Percentiles rank a stretch among this genome's conserved stretches.
Conservation (phyloP, 1,140 invertebrate species). For the Zaprionus davidi region DNA sequence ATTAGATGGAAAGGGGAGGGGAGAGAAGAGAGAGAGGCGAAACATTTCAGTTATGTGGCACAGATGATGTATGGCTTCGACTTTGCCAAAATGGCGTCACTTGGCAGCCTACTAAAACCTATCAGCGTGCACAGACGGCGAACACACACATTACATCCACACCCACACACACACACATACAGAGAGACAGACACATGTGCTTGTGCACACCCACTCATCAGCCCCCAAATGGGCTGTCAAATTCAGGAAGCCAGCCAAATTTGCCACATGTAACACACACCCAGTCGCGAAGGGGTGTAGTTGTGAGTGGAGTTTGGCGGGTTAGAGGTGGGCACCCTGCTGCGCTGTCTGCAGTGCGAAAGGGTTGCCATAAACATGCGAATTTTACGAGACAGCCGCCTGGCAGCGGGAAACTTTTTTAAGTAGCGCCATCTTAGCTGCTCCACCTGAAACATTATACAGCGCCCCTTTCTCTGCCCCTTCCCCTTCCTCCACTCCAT, state of each 20-base stretch:
- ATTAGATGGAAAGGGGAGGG: background rate
- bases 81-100: constrained; percentile 37
- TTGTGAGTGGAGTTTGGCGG: background rate
- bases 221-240: constrained; percentile 33
- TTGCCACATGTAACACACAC: constrained; percentile 61
- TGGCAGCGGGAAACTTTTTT: constrained; percentile 56
- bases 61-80: constrained; percentile 44
- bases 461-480: background rate
- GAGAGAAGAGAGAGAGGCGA: background rate
- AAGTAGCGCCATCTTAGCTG: constrained; percentile 61
- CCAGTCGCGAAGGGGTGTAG: background rate
- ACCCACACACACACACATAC: constrained; percentile 4
- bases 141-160: background rate
- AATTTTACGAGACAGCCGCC: constrained; percentile 63
- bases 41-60: constrained; percentile 19
- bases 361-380: constrained; percentile 71
- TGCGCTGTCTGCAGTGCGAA: constrained; percentile 24
- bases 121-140: constrained; percentile 1
- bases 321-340: background rate
- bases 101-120: constrained; percentile 34
- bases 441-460: constrained; percentile 68
- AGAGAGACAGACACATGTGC: constrained; percentile 1
- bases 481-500: constrained; percentile 10
- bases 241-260: constrained; percentile 65
- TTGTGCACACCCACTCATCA: constrained; percentile 1